A percentile compares a stretch with the other conserved stretches of the same genome.
phyloP scores from a whole-genome alignment of 2,113 vertebrate genomes.

The Hypanus sabinus region DNA sequence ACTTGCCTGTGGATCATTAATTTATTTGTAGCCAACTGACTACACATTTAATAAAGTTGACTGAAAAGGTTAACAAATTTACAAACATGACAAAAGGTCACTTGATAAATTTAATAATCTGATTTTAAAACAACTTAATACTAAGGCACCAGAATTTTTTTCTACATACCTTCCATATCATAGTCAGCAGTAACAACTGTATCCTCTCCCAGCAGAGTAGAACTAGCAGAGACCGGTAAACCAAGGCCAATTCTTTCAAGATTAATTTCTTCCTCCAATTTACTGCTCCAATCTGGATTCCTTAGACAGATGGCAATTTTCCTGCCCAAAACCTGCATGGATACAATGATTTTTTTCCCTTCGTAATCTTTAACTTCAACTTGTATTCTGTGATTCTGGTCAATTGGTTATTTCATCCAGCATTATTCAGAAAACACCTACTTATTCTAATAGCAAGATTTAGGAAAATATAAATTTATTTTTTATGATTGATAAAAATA shows the following conservation, averaged over 20 bases:
- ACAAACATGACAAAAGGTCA: not conserved
- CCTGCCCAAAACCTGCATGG: slow-evolving; percentile 71
- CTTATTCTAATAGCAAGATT: not conserved
- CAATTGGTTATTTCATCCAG: not conserved
- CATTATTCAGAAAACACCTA: not conserved
- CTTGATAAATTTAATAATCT: not conserved
- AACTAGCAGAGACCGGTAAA: slow-evolving; percentile 81
- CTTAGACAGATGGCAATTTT: slow-evolving; percentile 77
- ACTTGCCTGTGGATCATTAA: not conserved
- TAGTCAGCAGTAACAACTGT: slow-evolving; percentile 81
- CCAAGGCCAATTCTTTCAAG: slow-evolving; percentile 77
- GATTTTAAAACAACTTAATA: not conserved
- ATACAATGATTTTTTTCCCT: slow-evolving; percentile 4
- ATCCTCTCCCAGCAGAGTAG: slow-evolving; percentile 89
- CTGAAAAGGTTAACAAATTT: not conserved
- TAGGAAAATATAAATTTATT: too few relatives aligned
- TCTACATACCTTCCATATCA: slow-evolving; percentile 85
- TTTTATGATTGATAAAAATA: too few relatives aligned
- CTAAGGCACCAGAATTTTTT: not conserved
- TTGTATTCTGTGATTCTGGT: not conserved
- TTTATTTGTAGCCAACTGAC: not conserved
- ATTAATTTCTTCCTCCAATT: slow-evolving; percentile 90
- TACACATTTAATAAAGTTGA: not conserved
- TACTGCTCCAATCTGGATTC: slow-evolving; percentile 87
- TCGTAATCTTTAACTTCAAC: not conserved